These are phyloP conservation scores for Tragelaphus imberbis DNA, from an alignment of 2,113 vertebrate species.

Conservation along the genomic window DNA sequence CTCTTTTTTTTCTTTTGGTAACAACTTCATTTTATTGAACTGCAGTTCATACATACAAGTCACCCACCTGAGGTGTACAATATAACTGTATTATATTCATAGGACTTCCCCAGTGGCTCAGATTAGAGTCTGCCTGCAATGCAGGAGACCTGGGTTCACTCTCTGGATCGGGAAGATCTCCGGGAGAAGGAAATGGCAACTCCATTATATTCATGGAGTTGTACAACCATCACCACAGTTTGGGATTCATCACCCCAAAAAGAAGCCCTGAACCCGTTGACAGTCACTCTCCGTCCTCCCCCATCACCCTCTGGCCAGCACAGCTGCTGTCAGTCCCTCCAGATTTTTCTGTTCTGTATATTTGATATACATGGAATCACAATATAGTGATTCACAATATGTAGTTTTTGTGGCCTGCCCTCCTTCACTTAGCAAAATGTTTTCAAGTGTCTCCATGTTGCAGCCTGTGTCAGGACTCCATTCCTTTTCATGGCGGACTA, in stretches of 20 bases:
- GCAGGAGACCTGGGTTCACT: not conserved
- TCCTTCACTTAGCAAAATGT: not conserved
- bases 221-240: not conserved
- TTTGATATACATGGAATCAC: not conserved
- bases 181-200: not conserved
- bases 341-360: not conserved
- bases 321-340: not conserved
- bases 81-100: not conserved
- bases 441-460: too few relatives aligned
- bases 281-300: fast-evolving
- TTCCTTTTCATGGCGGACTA: not conserved
- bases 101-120: not conserved
- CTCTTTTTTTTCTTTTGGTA: not conserved
- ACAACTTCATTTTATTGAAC: not conserved
- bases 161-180: not conserved
- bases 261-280: not conserved
- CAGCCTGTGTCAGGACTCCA: not conserved
- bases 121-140: not conserved
- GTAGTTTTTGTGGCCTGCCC: not conserved
- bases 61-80: not conserved
- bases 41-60: not conserved
- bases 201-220: not conserved
- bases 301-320: not conserved
- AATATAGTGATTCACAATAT: too few relatives aligned
- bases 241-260: not conserved